Evolutionary conservation across 1,140 invertebrate genomes (phyloP), one percentile per base, ranked within the genome.

Genomic region (Phymorhynchus buccinoides): DNA sequence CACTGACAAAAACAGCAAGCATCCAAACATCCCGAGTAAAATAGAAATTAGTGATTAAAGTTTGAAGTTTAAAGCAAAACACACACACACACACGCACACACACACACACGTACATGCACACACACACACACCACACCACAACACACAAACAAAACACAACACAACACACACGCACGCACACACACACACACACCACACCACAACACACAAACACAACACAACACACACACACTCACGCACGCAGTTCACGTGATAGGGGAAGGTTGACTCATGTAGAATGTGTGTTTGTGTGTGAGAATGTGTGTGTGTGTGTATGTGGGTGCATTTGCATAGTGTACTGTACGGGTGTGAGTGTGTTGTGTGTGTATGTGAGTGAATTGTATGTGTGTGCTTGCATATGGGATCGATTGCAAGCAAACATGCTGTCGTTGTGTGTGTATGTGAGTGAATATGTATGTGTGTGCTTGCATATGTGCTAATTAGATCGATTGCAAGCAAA

Each of bases 381-480:
- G 71, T 75, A 35, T 75, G 71, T 75, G 71, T 75, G 71, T 75
- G 71, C 39, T 30, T 75, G 71, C 39, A 35, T 75, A 35, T 75
- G 71, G 35, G 71, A n/a, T n/a, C n/a, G n/a, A n/a, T n/a, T n/a
- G n/a, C n/a, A n/a, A n/a, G n/a, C n/a, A n/a, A n/a, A n/a, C n/a
- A n/a, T n/a, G n/a, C n/a, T n/a, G n/a, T n/a, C n/a, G n/a, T n/a
- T 75, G 71, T 75, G 71, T 75, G 71, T 75, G 71, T 75, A 35
- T 75, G 71, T 39, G 71, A 18, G 71, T 75, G 71, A 18, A 14
- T 41, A 14, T 75, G 71, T 41, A n/a, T 41, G 32, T 75, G 32
- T 75, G 32, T 41, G 22, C 71, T 14, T 30, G 66, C 66, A 30
- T n/a, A 30, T 30, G 66, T 71, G 30, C 9, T 71, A 7, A 12